Evolutionary conservation across 2,888 invertebrate genomes (phyloP).

Genomic region (Lordiphosa andalusiaca): DNA sequence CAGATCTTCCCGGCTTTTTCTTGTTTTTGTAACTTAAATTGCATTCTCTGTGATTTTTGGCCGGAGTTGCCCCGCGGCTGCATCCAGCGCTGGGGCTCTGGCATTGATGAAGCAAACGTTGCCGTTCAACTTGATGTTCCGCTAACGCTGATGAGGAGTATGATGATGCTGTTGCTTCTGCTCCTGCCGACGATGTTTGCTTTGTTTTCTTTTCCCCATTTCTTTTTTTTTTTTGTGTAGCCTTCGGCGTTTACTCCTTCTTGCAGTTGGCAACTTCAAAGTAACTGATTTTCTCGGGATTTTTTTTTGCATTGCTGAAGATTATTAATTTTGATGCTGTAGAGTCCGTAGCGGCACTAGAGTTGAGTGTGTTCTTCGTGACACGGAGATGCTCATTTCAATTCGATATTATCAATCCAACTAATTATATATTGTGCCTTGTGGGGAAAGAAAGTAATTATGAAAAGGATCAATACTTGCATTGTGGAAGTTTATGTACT

Average conservation of each 20-base stretch:
- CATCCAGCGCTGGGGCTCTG: conserved; percentile 1
- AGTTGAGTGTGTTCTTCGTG: too few relatives aligned
- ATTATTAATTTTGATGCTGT: conserved; percentile 13
- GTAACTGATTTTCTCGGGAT: conserved; percentile 35
- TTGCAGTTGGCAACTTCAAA: conserved; percentile 53
- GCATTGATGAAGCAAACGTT: conserved; percentile 58
- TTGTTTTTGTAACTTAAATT: conserved; percentile 54
- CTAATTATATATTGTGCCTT: too few relatives aligned
- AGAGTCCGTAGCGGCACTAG: not conserved
- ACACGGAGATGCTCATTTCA: too few relatives aligned
- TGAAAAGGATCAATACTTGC: too few relatives aligned
- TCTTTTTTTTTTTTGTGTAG: conserved; percentile 11
- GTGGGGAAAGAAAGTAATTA: too few relatives aligned
- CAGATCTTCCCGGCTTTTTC: conserved; percentile 8
- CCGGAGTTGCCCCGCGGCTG: conserved; percentile 4
- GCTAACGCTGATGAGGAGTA: conserved; percentile 22
- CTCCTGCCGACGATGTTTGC: conserved; percentile 12
- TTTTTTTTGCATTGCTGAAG: conserved; percentile 52
- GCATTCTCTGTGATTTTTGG: conserved; percentile 44
- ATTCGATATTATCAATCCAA: too few relatives aligned
- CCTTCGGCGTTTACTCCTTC: conserved; percentile 19
- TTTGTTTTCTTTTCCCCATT: conserved; percentile 10
- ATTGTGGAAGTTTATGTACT: too few relatives aligned
- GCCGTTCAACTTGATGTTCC: conserved; percentile 38
- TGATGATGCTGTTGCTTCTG: conserved; percentile 18